Percentiles rank a stretch among this genome's conserved stretches.
phyloP scores from a whole-genome alignment of 2,888 invertebrate species.

The Rotaria sp. region DNA sequence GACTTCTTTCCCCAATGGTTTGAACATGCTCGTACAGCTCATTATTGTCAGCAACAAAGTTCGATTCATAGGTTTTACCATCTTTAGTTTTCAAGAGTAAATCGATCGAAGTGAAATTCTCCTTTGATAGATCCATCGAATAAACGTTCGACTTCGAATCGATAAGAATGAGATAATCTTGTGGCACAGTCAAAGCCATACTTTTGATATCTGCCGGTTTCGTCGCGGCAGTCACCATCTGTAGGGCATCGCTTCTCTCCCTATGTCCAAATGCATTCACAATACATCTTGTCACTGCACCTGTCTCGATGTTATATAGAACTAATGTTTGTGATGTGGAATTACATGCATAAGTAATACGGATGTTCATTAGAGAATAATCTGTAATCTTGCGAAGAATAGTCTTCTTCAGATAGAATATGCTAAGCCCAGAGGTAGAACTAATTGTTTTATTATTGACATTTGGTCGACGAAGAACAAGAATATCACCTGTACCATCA shows the following conservation, averaged over 20 bases:
- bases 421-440: neutral
- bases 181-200: neutral
- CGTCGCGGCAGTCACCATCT: neutral
- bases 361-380: neutral
- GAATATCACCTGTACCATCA: too few species aligned
- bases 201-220: neutral
- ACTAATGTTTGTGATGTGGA: neutral
- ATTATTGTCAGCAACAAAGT: neutral
- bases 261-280: neutral
- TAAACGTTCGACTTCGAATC: neutral
- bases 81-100: neutral
- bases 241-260: neutral
- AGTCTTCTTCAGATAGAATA: neutral
- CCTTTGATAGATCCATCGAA: neutral
- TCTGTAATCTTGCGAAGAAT: neutral
- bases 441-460: neutral
- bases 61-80: neutral
- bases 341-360: neutral
- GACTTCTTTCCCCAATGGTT: neutral
- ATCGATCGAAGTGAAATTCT: fast-evolving
- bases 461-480: neutral
- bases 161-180: neutral
- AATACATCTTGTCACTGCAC: neutral
- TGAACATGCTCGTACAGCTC: neutral
- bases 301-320: neutral